Evolutionary conservation across 2,113 vertebrate genomes (phyloP), one percentile per base, ranked within the genome.

Genomic region (Xenotilapia leptura): DNA sequence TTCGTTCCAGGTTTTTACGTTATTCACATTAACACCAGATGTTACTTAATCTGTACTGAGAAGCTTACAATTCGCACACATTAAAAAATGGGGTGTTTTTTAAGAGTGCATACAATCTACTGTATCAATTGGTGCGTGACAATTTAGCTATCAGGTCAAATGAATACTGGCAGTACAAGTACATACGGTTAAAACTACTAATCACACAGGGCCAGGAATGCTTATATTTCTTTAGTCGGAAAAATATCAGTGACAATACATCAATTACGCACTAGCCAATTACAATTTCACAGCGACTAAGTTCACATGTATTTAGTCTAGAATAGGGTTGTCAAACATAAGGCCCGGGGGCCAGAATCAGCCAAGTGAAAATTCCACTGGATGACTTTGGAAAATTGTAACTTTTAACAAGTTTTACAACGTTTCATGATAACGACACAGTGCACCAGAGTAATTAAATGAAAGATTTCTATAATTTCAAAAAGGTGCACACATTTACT

Each of bases 281-380:
- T 68, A 40, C 21, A 40, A 68, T 68, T 68, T 68, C 36, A 3
- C 36, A 68, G 62, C 2, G 11, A 21, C 62, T 68, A 68, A 40
- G 31, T 62, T 62, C 19, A 62, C 31, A 19, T 62, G 28, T 60
- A 60, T 33, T 33, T 60, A 33, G 58, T 60, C 28, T 60, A 62
- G 28, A 19, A 60, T 10, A 33, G 31, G 58, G 58, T 33, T 62
- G 58, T 4, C 58, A 62, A 62, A 62, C 58, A 62, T 62, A 11
- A 62, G 17, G 58, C 17, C 31, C 58, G 1, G 58, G 58, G 15
- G 9, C 28, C 15, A 36, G 17, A 36, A 62, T 36, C 58, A 62
- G 17, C 58, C 17, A 36, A 62, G 6, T 0, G 15, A 36, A n/a
- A 36, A 19, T 19, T 19, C 31, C 1, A 19, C 0, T 62, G 31